phyloP scores from a whole-genome alignment of 2,797 vertebrate species.

The Cryptoblepharus egeriae region DNA sequence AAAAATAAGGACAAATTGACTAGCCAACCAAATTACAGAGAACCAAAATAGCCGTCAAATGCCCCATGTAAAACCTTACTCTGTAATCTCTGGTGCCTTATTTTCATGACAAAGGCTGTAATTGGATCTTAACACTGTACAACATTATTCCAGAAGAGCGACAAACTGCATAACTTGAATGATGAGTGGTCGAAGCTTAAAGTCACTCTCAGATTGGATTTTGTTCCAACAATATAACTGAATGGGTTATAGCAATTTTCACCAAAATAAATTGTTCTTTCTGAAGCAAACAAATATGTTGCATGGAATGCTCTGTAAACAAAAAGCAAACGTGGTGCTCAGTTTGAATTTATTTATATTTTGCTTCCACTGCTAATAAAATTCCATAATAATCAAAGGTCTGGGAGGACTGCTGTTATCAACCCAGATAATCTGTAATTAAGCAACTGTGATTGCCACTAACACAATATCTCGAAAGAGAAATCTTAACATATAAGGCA shows the following conservation, averaged over 20 bases:
- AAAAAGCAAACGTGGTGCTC: conserved; percentile 24
- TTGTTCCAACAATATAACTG: conserved; percentile 5
- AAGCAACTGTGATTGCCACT: conserved; percentile 52
- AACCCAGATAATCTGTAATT: conserved; percentile 55
- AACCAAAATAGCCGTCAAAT: conserved; percentile 29
- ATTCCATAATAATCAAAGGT: conserved; percentile 33
- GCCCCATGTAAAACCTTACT: background rate
- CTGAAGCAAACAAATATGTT: conserved; percentile 15
- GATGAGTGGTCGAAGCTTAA: conserved; percentile 16
- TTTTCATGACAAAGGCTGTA: conserved; percentile 27
- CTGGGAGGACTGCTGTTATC: conserved; percentile 44
- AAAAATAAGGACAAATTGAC: conserved; percentile 53
- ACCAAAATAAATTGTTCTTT: conserved; percentile 41
- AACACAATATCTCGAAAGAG: conserved; percentile 36
- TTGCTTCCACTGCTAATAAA: conserved; percentile 42
- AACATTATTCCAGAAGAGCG: background rate
- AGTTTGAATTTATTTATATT: conserved; percentile 52
- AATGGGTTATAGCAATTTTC: conserved; percentile 14
- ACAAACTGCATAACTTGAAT: background rate
- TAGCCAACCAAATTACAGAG: background rate
- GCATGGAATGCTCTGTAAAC: conserved; percentile 33
- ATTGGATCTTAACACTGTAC: background rate
- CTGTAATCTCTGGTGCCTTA: background rate
- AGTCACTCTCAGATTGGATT: conserved; percentile 34
- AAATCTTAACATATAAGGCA: conserved; percentile 32